Percentiles rank a stretch among this genome's conserved stretches.
phyloP scores from a whole-genome alignment of 30 jellyfish, hydroid and myxozoan genomes.

The Aurelia sp. region DNA sequence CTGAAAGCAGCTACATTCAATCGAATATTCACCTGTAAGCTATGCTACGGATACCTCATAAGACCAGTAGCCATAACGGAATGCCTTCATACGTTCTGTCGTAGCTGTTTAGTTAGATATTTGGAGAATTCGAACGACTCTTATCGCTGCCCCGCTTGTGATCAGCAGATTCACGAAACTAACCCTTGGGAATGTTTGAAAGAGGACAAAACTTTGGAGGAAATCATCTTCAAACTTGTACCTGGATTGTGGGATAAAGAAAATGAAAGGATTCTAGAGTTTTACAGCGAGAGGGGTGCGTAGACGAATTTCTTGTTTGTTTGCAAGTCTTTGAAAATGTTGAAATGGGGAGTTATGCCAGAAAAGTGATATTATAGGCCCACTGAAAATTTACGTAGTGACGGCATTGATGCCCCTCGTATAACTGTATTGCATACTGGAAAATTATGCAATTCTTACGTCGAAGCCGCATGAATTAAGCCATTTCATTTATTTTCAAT shows the following conservation, averaged over 20 bases:
- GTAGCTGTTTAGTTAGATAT: slow-evolving; percentile 91
- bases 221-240: slow-evolving; percentile 77
- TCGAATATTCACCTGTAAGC: slow-evolving; percentile 73
- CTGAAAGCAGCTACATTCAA: slow-evolving; percentile 80
- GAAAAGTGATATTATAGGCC: no score
- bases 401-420: neutral
- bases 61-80: slow-evolving; percentile 98
- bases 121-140: slow-evolving; percentile 78
- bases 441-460: neutral
- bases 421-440: neutral
- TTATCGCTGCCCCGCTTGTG: slow-evolving; percentile 86
- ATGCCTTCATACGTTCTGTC: slow-evolving; percentile 94
- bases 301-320: neutral
- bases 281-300: slow-evolving; percentile 71
- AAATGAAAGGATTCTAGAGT: slow-evolving; percentile 63
- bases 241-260: slow-evolving; percentile 85
- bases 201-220: slow-evolving; percentile 95
- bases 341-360: no score
- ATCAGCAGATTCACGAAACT: slow-evolving; percentile 90
- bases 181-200: slow-evolving; percentile 95
- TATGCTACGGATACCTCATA: slow-evolving; percentile 91
- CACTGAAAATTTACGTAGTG: no score
- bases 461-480: no score
- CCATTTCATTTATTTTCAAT: no score
- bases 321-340: neutral